These are phyloP conservation scores for Ctenodactylus gundi DNA, from an alignment of 2,113 vertebrate species.

Conservation along the genomic window DNA sequence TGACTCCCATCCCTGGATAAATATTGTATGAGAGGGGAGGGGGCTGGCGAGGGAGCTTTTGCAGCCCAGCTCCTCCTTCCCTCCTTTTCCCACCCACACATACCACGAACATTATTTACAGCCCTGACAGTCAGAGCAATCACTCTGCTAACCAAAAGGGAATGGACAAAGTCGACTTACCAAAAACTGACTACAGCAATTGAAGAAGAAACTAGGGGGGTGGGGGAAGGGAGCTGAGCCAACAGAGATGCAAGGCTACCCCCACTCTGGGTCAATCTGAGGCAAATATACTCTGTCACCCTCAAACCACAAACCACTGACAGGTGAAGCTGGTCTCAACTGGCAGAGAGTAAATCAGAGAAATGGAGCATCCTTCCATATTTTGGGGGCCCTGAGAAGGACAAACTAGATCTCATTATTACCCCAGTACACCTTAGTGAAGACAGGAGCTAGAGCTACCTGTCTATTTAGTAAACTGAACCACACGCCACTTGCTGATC, in stretches of 20 bases:
- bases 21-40: slow-evolving; percentile 90
- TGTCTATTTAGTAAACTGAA: not conserved
- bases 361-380: not conserved
- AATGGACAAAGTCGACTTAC: slow-evolving; percentile 77
- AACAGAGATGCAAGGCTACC: slow-evolving; percentile 8
- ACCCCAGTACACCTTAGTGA: slow-evolving; percentile 27
- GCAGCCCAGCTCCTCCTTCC: slow-evolving; percentile 67
- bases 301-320: not conserved
- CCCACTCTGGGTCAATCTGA: not conserved
- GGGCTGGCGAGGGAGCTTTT: slow-evolving; percentile 71
- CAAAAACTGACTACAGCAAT: slow-evolving; percentile 75
- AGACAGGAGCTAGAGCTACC: slow-evolving; percentile 23
- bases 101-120: slow-evolving; percentile 82
- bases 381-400: not conserved
- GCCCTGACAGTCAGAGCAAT: slow-evolving; percentile 82
- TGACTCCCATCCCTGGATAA: slow-evolving; percentile 90
- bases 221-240: slow-evolving; percentile 44
- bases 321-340: not conserved
- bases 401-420: slow-evolving; percentile 23
- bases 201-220: slow-evolving; percentile 59
- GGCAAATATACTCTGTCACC: slow-evolving; percentile 15
- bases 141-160: slow-evolving; percentile 78
- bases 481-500: not conserved
- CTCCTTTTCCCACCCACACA: slow-evolving; percentile 77
- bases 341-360: slow-evolving; percentile 22